phyloP scores from a whole-genome alignment of 2,888 invertebrate species.

The Pecten maximus region DNA sequence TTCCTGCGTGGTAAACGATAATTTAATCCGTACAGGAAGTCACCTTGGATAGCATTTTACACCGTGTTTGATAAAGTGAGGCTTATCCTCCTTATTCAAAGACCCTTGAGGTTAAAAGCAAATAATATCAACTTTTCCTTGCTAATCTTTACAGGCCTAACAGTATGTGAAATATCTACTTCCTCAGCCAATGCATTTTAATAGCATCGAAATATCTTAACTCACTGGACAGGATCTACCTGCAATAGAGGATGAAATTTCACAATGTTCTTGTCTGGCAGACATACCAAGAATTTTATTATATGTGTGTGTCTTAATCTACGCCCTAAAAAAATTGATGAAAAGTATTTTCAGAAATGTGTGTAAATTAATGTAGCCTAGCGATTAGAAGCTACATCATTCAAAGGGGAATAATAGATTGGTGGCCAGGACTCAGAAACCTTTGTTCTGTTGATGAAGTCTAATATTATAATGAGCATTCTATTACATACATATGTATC shows the following conservation, averaged over 20 bases:
- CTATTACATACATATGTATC: too few relatives aligned
- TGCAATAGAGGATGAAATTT: background rate
- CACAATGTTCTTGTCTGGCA: background rate
- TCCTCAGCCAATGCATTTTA: background rate
- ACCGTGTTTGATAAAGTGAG: constrained; percentile 4
- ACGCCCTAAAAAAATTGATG: too few relatives aligned
- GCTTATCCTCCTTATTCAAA: background rate
- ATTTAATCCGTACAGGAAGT: constrained; percentile 19
- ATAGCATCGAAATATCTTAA: background rate
- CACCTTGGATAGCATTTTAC: constrained; percentile 17
- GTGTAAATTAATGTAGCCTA: too few relatives aligned
- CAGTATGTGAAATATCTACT: background rate
- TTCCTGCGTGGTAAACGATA: background rate
- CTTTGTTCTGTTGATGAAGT: too few relatives aligned
- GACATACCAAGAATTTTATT: background rate
- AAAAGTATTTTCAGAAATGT: background rate
- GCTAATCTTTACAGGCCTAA: background rate
- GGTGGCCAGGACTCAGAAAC: too few relatives aligned
- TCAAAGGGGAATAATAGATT: too few relatives aligned
- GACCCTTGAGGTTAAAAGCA: constrained; percentile 25
- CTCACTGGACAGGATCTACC: background rate
- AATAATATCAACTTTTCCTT: background rate
- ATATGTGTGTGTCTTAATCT: too few relatives aligned
- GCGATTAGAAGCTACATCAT: too few relatives aligned
- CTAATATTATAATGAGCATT: too few relatives aligned